Evolutionary conservation across 30 jellyfish, hydroid and myxozoan genomes (phyloP), one percentile per base, ranked within the genome.

Genomic region (Aurelia sp.): DNA sequence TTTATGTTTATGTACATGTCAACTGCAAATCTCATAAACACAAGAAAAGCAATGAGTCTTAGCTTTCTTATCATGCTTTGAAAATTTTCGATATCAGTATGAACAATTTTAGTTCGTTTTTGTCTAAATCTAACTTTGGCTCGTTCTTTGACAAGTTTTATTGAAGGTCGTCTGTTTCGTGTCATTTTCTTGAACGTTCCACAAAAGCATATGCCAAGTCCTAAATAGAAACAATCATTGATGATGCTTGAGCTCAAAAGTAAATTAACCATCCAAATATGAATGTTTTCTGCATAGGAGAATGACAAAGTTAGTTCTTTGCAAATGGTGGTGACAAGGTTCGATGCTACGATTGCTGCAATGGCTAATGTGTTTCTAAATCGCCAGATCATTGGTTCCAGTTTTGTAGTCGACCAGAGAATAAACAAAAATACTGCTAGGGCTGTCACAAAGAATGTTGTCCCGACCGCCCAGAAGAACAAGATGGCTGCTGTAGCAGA

Each of bases 101-200:
- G 91, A 10, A 81, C 91, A 16, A 81, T 78, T 68, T 53, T 81
- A 9, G 85, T 64, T 35, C 17, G 21, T 2, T 44, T 44, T 44
- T 44, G 55, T 44, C 57, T 41, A 41, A 8, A 44, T 65, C 52
- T 52, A 52, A 65, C 27, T 67, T 33, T 60, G 31, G 81, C 59
- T 24, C 84, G 57, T 35, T 81, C 91, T 30, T 57, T 67, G 3
- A 81, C 84, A 8, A 81, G 77, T 21, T 83, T 74, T 50, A 81
- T 81, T 5, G 91, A 81, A 55, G 91, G 91, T 41, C 80, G 44
- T n/a, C 91, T 73, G 70, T 81, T 81, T 16, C 71, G 67, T 5
- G 80, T 81, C 84, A 81, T 81, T 7, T 63, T 55, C 57, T 73
- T 55, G 77, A 67, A 81, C 15, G 91, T 81, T 20, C 91, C 91